Percentiles rank a stretch among this genome's conserved stretches.
Evolutionary conservation across 1,140 invertebrate species (phyloP).

Genomic region (Camponotus vicinus): DNA sequence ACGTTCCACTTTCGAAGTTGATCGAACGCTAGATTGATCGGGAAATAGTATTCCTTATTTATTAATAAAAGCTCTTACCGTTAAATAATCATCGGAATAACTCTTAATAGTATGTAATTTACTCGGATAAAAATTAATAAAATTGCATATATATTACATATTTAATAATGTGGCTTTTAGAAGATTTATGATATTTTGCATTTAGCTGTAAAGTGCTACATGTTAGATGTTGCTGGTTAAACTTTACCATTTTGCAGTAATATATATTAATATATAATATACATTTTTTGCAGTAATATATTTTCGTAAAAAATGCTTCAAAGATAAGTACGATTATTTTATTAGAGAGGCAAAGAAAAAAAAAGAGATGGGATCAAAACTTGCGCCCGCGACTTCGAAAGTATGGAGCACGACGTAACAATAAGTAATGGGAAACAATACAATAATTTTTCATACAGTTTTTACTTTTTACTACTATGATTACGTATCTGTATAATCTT

Average conservation of each 20-base stretch:
- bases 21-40: slow-evolving; percentile 48
- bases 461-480: slow-evolving; percentile 84
- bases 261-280: no score
- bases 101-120: background rate
- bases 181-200: background rate
- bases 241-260: background rate
- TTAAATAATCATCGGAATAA: background rate
- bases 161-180: background rate
- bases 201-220: background rate
- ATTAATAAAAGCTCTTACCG: background rate
- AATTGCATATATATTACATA: background rate
- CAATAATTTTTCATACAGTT: slow-evolving; percentile 84
- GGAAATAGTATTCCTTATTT: slow-evolving; percentile 2
- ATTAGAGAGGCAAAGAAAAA: background rate
- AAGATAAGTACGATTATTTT: background rate
- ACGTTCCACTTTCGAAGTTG: slow-evolving; percentile 63
- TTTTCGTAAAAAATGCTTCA: background rate
- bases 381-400: slow-evolving; percentile 44
- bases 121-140: background rate
- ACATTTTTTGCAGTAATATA: background rate
- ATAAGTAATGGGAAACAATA: slow-evolving; percentile 80
- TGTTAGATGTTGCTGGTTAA: background rate
- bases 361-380: background rate
- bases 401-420: slow-evolving; percentile 72
- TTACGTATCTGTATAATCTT: slow-evolving; percentile 80